Evolutionary conservation across 2,797 vertebrate species (phyloP).

Genomic region (Coluber constrictor): DNA sequence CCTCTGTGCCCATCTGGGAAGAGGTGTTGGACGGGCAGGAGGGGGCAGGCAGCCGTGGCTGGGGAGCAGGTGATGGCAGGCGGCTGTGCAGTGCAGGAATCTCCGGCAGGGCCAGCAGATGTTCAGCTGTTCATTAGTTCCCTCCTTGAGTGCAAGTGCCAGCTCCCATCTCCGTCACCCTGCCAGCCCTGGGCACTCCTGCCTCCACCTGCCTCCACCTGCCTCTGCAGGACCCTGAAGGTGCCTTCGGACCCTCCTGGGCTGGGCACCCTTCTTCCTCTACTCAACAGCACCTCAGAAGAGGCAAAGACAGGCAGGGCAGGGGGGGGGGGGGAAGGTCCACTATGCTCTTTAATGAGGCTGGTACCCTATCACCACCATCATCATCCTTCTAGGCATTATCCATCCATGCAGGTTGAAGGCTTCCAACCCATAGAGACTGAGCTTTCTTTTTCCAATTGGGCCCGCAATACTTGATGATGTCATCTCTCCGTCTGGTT

Average conservation of each 20-base stretch:
- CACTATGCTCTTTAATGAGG: background rate
- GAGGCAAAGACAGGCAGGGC: background rate
- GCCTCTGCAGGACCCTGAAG: background rate
- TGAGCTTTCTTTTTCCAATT: background rate
- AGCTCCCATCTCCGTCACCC: constrained; percentile 2
- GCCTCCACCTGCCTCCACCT: background rate
- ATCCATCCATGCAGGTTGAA: background rate
- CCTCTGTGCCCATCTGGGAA: background rate
- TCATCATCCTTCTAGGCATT: background rate
- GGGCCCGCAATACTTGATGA: background rate
- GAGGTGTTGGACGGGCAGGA: background rate
- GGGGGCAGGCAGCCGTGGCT: background rate
- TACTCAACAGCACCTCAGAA: background rate
- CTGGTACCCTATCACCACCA: accelerated
- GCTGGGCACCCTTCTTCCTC: background rate
- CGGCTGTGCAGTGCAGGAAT: background rate
- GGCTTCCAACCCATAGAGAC: background rate
- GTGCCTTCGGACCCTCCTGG: background rate
- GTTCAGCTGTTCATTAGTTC: constrained; percentile 8
- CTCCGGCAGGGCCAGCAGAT: constrained; percentile 20
- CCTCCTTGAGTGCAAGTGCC: background rate
- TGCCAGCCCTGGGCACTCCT: background rate
- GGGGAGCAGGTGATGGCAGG: background rate
- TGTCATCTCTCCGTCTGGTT: no score
- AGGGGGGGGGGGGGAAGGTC: background rate